These are phyloP conservation scores for Drosophila nannoptera DNA, from an alignment of 1,140 invertebrate genomes.

Conservation along the genomic window DNA sequence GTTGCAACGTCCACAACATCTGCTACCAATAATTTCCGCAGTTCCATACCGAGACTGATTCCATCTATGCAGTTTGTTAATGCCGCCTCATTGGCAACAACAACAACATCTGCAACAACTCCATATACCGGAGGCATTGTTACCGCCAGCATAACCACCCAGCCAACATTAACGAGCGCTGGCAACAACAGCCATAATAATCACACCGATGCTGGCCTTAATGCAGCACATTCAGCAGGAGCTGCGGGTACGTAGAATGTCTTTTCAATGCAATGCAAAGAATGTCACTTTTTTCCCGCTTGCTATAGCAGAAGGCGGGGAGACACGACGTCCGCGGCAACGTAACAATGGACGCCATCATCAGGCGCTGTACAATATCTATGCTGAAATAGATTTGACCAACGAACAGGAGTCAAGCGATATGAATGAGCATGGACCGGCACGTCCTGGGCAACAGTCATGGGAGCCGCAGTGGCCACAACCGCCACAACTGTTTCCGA, in stretches of 20 bases:
- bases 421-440: background rate
- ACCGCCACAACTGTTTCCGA: slow-evolving; percentile 14
- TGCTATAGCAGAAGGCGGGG: slow-evolving; percentile 4
- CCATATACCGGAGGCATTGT: background rate
- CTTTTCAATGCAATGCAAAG: background rate
- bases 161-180: background rate
- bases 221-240: background rate
- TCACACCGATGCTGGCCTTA: background rate
- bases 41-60: slow-evolving; percentile 59
- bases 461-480: background rate
- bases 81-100: slow-evolving; percentile 20
- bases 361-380: slow-evolving; percentile 57
- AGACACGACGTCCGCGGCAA: slow-evolving; percentile 27
- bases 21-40: slow-evolving; percentile 40
- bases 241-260: background rate
- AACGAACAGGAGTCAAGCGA: slow-evolving; percentile 45
- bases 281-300: background rate
- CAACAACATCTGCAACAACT: background rate
- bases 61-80: slow-evolving; percentile 43
- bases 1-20: background rate
- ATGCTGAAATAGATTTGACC: slow-evolving; percentile 63
- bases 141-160: background rate
- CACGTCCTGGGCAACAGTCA: background rate
- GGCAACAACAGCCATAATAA: background rate
- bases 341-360: slow-evolving; percentile 46